Percentiles rank a stretch among this genome's conserved stretches.
Evolutionary conservation across 1,140 invertebrate species (phyloP).

Genomic region (Drosophila suzukii): DNA sequence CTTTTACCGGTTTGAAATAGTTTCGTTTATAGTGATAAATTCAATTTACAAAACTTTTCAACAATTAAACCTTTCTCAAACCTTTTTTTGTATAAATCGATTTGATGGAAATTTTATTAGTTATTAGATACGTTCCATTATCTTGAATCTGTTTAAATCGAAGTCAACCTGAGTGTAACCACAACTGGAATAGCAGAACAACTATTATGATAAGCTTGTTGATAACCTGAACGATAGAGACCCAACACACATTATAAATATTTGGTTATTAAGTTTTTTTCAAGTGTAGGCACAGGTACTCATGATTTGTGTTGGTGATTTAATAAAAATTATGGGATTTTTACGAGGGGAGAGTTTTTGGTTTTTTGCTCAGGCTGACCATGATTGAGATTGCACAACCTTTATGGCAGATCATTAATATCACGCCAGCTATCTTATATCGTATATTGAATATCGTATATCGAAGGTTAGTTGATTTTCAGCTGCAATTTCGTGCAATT

Average conservation of each 20-base stretch:
- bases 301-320: conserved; percentile 36
- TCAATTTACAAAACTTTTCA: no score
- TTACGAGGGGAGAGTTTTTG: conserved; percentile 35
- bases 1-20: no score
- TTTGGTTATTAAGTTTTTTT: neutral
- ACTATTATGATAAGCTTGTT: no score
- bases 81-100: no score
- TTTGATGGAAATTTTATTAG: no score
- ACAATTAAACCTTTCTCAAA: no score
- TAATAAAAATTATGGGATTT: conserved; percentile 62
- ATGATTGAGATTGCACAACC: conserved; percentile 47
- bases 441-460: conserved; percentile 35
- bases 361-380: conserved; percentile 36
- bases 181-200: no score
- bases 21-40: no score
- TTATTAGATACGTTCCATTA: no score
- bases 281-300: neutral
- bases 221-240: no score
- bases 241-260: neutral
- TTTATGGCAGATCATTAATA: conserved; percentile 65
- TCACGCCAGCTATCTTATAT: conserved; percentile 46
- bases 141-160: no score
- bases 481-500: conserved; percentile 23
- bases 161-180: no score
- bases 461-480: conserved; percentile 34